phyloP scores from a whole-genome alignment of 2,888 invertebrate genomes.

The Panopea generosa region DNA sequence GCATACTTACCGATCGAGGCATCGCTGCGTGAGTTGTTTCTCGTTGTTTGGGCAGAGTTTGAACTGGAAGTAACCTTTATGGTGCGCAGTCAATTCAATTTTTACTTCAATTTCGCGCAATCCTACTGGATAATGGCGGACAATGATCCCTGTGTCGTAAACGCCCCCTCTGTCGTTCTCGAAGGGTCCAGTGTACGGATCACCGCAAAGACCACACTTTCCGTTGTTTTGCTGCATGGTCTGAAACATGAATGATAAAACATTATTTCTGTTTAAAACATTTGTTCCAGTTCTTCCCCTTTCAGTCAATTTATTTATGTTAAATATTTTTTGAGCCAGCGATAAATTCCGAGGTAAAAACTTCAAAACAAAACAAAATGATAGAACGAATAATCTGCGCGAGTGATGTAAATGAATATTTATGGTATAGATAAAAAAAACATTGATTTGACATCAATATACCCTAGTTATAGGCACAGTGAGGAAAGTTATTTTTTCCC shows the following conservation, averaged over 20 bases:
- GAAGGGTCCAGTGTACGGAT: conserved; percentile 49
- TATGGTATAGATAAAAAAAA: too few species aligned
- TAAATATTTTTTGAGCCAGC: too few species aligned
- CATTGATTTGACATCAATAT: too few species aligned
- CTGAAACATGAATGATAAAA: conserved; percentile 22
- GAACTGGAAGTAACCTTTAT: conserved; percentile 56
- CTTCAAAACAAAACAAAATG: too few species aligned
- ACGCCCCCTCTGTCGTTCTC: conserved; percentile 53
- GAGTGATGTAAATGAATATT: too few species aligned
- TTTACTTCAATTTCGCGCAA: conserved; percentile 51
- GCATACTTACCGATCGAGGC: conserved; percentile 44
- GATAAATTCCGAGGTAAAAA: too few species aligned
- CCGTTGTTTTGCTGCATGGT: conserved; percentile 42
- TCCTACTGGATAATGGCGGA: conserved; percentile 46
- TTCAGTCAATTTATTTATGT: too few species aligned
- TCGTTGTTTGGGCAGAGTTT: conserved; percentile 59
- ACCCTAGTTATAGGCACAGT: too few species aligned
- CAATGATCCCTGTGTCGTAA: conserved; percentile 56
- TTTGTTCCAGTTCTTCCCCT: too few species aligned
- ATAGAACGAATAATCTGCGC: too few species aligned
- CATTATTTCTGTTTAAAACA: not conserved
- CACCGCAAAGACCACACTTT: conserved; percentile 57
- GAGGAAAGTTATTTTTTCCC: too few species aligned
- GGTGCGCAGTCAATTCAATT: conserved; percentile 56
- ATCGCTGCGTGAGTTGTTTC: conserved; percentile 32